Evolutionary conservation across 30 jellyfish, hydroid and myxozoan genomes (phyloP), one percentile per base, ranked within the genome.

Genomic region (Morbakka virulenta): DNA sequence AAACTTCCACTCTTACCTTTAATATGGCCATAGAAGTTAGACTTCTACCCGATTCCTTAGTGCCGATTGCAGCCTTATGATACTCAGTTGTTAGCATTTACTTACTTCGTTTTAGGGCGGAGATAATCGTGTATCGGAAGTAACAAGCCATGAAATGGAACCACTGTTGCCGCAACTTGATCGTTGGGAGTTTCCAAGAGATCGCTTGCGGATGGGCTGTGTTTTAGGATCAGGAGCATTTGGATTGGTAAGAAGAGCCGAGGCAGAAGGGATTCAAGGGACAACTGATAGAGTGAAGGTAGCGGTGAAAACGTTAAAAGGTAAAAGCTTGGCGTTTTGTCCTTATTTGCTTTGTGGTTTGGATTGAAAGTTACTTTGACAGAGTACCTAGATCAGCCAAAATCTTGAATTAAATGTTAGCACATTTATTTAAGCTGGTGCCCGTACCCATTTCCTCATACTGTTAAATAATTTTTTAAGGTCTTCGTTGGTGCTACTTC

Each of bases 101-200:
- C 71, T 14, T 20, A n/a, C n/a, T 47, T 21, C 9, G 20, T 21
- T 9, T n/a, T n/a, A n/a, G n/a, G n/a, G n/a, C n/a, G n/a, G 12
- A 3, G 25, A 24, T 65, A 23, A 4, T 9, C 6, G 27, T 13
- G 23, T 22, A 57, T 32, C 34, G 34, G 12, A 1, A 50, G n/a
- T 13, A 14, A 14, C 4, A 17, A 72, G 73, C 25, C n/a, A n/a
- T 30, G 98, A 91, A 41, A 69, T 79, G 93, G 86, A 85, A 2
- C 98, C 96, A 26, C 31, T 91, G 77, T 6, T 84, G 64, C 32
- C 83, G 27, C 28, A 89, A 63, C 53, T 81, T 2, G 98, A 91
- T 76, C 95, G 79, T 25, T 91, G 98, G 98, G 98, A 91, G 69
- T 91, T 91, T 74, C 98, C 98, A 2, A 74, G 96, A 23, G 95